These are phyloP conservation scores for Lasius fuliginosus DNA, from an alignment of 2,888 invertebrate species.

Conservation along the genomic window DNA sequence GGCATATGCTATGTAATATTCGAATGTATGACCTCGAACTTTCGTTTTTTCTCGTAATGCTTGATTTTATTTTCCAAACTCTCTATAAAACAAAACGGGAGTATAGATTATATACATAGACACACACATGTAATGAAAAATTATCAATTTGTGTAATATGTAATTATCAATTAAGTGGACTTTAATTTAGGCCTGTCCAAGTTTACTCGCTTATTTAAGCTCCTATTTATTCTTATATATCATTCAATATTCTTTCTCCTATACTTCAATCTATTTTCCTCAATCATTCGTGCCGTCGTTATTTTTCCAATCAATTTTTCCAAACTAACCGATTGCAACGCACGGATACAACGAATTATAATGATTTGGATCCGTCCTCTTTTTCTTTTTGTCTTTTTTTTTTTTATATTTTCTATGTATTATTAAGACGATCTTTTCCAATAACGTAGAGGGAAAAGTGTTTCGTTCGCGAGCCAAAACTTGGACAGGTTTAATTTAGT, in stretches of 20 bases:
- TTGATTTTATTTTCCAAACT: conserved; percentile 94
- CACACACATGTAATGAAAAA: not conserved
- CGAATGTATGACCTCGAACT: conserved; percentile 39
- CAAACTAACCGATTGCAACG: conserved; percentile 7
- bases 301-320: not conserved
- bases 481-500: conserved; percentile 37
- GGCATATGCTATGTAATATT: conserved; percentile 32
- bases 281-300: not conserved
- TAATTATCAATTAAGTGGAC: not conserved
- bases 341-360: conserved; percentile 31
- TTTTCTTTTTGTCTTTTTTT: not conserved
- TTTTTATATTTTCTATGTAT: not conserved
- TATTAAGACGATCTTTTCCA: not conserved
- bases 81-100: conserved; percentile 88
- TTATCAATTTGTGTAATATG: conserved; percentile 5
- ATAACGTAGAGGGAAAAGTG: not conserved
- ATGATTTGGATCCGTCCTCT: not conserved
- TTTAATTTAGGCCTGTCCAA: conserved; percentile 25
- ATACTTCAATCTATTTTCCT: not conserved
- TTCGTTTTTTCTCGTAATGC: conserved; percentile 91
- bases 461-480: not conserved
- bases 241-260: not conserved
- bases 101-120: conserved; percentile 3
- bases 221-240: not conserved
- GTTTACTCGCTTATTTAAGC: not conserved